These are phyloP conservation scores for Xestoiulus laeticollis DNA, from an alignment of 2,888 invertebrate genomes.

Conservation along the genomic window DNA sequence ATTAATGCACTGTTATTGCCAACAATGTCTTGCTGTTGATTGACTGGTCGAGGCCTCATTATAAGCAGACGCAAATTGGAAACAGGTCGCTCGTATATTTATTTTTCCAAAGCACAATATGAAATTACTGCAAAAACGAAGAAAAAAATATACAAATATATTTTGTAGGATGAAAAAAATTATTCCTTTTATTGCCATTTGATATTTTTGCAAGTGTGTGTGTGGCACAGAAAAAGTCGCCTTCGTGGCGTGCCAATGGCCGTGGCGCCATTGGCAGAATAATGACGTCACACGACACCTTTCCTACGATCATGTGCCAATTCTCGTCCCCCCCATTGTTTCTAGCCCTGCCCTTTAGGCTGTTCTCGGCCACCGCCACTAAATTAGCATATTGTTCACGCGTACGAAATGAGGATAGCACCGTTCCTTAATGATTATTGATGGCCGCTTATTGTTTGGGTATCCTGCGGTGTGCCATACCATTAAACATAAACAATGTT, in stretches of 20 bases:
- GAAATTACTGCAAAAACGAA: not conserved
- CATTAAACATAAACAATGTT: conserved; percentile 18
- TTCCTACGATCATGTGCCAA: not conserved
- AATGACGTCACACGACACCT: not conserved
- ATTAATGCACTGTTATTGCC: too few relatives aligned
- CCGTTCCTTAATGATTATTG: conserved; percentile 26
- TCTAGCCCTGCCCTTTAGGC: not conserved
- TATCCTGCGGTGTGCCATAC: not conserved
- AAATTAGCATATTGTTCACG: conserved; percentile 14
- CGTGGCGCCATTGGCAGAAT: not conserved
- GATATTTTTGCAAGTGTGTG: not conserved
- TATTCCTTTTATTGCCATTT: not conserved
- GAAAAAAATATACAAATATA: not conserved
- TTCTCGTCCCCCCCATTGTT: conserved; percentile 10
- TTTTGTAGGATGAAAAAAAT: conserved; percentile 13
- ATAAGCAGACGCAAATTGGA: not conserved
- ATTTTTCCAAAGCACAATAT: conserved; percentile 17
- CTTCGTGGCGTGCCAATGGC: not conserved
- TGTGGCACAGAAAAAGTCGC: conserved; percentile 9
- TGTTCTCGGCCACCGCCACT: not conserved
- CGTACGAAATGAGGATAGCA: conserved; percentile 20
- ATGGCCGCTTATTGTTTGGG: conserved; percentile 13
- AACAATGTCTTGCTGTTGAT: not conserved
- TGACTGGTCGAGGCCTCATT: not conserved
- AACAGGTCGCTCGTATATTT: not conserved